Evolutionary conservation across 35 echinoderm and acorn worm genomes (phyloP), one percentile per base, ranked within the genome.

Genomic region (Amphiura filiformis): DNA sequence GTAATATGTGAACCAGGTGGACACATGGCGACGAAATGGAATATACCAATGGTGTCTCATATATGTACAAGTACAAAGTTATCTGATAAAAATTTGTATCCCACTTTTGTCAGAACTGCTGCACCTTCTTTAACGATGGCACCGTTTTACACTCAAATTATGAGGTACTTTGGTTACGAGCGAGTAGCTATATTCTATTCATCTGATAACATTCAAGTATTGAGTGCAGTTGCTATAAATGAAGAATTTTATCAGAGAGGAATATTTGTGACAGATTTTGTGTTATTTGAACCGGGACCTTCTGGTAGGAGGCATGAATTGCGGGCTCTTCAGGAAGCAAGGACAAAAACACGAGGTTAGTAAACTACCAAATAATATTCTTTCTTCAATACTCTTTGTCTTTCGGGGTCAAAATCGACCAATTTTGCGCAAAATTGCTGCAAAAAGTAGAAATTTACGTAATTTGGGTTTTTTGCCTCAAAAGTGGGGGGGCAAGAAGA

Each of bases 1-100:
- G 76, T 88, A 49, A 90, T 89, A 30, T 95, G 93, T 40, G 89
- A 95, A 79, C 93, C 93, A 3, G 85, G 85, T 34, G 93, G 89
- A 9, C 78, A 91, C 14, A 41, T 95, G 32, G 84, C 93, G 13
- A 84, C 93, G 38, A 32, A 85, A 1, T 95, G 93, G 93, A 79
- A 84, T 0, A 38, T 91, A 17, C 93, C 93, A 28, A 91, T 95
- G 79, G 82, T 95, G 0, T 95, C 93, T 1, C 91, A 81, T 84
- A 88, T 88, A 0, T 95, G 93, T 34, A 86, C 89, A 0, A 87
- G 84, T 2, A 40, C 42, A 15, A 85, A 44, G 0, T 39, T 95
- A 26, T 95, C 93, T 0, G 70, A 91, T 38, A n/a, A n/a, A 91
- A 36, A 88, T 7, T 47, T 79, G 13, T 91, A 95, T 84, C 89